phyloP scores from a whole-genome alignment of 1,140 invertebrate genomes.

The Pseudomyrmex gracilis region DNA sequence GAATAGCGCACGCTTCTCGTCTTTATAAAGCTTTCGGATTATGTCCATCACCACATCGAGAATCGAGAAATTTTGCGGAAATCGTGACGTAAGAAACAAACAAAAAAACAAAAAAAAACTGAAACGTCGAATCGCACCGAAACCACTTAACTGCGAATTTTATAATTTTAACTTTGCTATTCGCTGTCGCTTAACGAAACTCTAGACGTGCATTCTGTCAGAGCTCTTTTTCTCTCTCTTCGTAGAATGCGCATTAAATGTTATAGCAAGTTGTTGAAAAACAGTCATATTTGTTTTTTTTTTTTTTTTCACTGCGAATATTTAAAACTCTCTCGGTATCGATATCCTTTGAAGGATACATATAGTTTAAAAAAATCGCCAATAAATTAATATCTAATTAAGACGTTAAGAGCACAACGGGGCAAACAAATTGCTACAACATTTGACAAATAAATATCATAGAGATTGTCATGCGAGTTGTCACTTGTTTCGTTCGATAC shows the following conservation, averaged over 20 bases:
- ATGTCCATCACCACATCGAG: constrained; percentile 41
- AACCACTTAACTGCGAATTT: constrained; percentile 21
- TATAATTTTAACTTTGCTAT: constrained; percentile 41
- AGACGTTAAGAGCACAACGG: neutral
- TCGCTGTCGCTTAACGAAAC: constrained; percentile 16
- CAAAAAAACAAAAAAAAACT: constrained; percentile 51
- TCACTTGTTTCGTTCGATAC: constrained; percentile 17
- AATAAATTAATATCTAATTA: constrained; percentile 2
- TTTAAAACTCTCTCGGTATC: too few species aligned
- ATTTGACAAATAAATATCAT: constrained; percentile 4
- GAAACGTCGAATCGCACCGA: constrained; percentile 54
- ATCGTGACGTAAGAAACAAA: constrained; percentile 2
- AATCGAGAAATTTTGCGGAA: constrained; percentile 33
- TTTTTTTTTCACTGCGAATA: too few species aligned
- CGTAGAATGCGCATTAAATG: constrained; percentile 1
- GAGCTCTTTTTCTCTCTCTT: constrained; percentile 1
- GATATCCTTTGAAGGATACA: too few species aligned
- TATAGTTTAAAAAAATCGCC: too few species aligned
- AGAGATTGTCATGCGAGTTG: neutral
- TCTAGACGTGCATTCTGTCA: constrained; percentile 27
- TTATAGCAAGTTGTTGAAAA: constrained; percentile 14
- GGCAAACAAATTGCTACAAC: constrained; percentile 24
- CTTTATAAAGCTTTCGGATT: neutral
- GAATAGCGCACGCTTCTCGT: neutral
- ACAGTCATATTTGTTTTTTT: too few species aligned